Percentiles rank a stretch among this genome's conserved stretches.
Conservation (phyloP, 2,888 invertebrate genomes). For the Argynnis bischoffii region DNA sequence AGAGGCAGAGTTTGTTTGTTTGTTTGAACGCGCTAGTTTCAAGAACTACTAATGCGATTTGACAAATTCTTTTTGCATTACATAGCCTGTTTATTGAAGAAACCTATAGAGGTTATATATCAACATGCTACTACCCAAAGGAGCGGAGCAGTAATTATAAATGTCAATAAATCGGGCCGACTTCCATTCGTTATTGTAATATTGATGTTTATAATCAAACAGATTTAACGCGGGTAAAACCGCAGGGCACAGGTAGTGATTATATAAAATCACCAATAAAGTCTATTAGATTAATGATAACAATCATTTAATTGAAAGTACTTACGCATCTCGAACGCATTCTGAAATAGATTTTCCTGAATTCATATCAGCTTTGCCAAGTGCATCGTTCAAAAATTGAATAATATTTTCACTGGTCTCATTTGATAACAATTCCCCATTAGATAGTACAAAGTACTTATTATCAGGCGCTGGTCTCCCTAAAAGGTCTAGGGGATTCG, state of each 20-base stretch:
- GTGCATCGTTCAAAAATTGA: slow-evolving; percentile 51
- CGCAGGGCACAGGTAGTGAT: neutral
- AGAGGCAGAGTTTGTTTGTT: too few species aligned
- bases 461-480: slow-evolving; percentile 58
- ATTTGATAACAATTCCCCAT: slow-evolving; percentile 57
- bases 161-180: too few species aligned
- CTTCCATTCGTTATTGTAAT: too few species aligned
- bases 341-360: slow-evolving; percentile 56
- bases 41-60: too few species aligned
- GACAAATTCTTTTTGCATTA: too few species aligned
- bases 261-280: neutral
- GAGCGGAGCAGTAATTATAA: too few species aligned
- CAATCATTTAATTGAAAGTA: slow-evolving; percentile 25
- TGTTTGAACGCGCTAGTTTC: too few species aligned
- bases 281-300: neutral
- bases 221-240: too few species aligned
- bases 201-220: too few species aligned
- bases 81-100: too few species aligned
- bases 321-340: slow-evolving; percentile 56
- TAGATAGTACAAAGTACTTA: slow-evolving; percentile 59
- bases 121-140: too few species aligned
- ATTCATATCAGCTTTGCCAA: slow-evolving; percentile 59
- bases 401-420: slow-evolving; percentile 51
- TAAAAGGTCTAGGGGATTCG: slow-evolving; percentile 68
- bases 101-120: too few species aligned